Percentiles rank a stretch among this genome's conserved stretches.
Evolutionary conservation across 2,888 invertebrate genomes (phyloP).

Genomic region (Drosophila formosana): DNA sequence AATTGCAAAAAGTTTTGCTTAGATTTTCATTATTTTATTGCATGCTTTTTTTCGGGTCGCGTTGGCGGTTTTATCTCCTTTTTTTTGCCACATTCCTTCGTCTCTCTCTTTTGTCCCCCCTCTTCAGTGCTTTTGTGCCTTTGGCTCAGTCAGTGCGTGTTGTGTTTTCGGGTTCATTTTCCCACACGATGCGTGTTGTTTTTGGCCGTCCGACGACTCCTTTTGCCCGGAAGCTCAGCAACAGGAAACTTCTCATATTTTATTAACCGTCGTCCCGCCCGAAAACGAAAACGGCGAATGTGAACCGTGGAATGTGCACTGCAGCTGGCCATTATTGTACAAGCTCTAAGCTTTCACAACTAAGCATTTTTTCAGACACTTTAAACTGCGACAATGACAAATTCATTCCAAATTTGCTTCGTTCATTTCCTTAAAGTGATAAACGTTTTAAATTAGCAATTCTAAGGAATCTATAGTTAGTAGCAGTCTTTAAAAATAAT

Average conservation of each 20-base stretch:
- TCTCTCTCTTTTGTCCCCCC: neutral
- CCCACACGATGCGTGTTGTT: constrained; percentile 34
- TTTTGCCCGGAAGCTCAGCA: constrained; percentile 46
- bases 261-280: constrained; percentile 39
- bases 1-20: constrained; percentile 80
- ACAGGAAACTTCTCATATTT: constrained; percentile 55
- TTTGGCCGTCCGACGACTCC: constrained; percentile 10
- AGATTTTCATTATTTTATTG: constrained; percentile 76
- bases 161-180: constrained; percentile 46
- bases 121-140: neutral
- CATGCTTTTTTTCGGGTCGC: constrained; percentile 57
- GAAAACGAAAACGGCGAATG: constrained; percentile 1
- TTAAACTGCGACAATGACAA: constrained; percentile 5
- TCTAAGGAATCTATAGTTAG: too few species aligned
- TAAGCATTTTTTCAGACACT: constrained; percentile 14
- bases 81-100: neutral
- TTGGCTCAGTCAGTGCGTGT: constrained; percentile 47
- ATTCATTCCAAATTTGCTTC: neutral
- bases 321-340: constrained; percentile 13
- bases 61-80: constrained; percentile 19
- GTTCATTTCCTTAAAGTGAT: neutral
- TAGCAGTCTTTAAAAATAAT: too few species aligned
- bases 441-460: neutral
- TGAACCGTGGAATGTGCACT: constrained; percentile 12
- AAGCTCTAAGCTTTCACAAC: neutral